Evolutionary conservation across 2,797 vertebrate genomes (phyloP).

Genomic region (Loriculus beryllinus): DNA sequence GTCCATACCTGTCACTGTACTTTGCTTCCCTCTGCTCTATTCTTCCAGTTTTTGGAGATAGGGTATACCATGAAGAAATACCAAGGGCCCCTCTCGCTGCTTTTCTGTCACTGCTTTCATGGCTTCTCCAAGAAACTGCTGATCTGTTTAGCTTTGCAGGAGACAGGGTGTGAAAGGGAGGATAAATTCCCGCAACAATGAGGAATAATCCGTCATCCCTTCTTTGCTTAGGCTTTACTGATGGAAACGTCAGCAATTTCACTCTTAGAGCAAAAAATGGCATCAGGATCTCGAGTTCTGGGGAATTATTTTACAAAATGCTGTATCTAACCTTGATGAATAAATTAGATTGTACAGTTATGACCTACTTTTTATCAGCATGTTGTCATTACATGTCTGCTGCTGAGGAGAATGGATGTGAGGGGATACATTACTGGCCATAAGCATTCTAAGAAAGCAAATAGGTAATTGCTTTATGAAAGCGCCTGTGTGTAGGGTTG

Average conservation of each 20-base stretch:
- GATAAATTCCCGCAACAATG: neutral
- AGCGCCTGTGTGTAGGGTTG: neutral
- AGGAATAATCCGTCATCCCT: neutral
- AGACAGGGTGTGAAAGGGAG: neutral
- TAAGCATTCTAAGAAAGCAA: slow-evolving; percentile 12
- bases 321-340: neutral
- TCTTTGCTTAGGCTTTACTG: neutral
- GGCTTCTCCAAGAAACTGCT: neutral
- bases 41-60: neutral
- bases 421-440: neutral
- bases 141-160: neutral
- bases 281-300: neutral
- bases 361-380: slow-evolving; percentile 27
- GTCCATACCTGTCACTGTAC: neutral
- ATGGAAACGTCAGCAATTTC: neutral
- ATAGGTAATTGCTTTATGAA: neutral
- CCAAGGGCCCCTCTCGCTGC: neutral
- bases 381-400: slow-evolving; percentile 15
- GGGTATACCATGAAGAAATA: neutral
- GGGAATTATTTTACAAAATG: neutral
- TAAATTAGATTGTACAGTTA: neutral
- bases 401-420: slow-evolving; percentile 1
- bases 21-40: neutral
- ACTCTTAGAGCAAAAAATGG: neutral
- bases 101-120: neutral